Base-by-base conservation (phyloP, 2,113 vertebrate species). In the Scomber japonicus region DNA sequence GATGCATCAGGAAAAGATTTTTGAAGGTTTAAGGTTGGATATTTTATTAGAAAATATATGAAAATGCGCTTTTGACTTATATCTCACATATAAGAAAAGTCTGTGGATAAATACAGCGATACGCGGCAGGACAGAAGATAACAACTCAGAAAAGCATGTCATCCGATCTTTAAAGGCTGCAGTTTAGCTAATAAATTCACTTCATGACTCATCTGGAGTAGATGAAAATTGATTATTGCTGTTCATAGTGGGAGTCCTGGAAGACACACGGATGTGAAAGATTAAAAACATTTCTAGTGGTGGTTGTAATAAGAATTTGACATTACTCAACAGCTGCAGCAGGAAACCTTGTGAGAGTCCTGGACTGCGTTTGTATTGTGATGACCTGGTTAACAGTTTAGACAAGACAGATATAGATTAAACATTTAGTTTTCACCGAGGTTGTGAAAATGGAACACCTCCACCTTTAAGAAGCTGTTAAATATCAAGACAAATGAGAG, bases 41-140 rank as follows among this genome's bases (percentile, higher is more conserved):
- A 57, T 31, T 59, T 6, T 4, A 2, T 16, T 45, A 31, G 31
- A 51, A 35, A 54, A 74, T 57, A 44, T 56, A 63, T 16, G 3
- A 24, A 61, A 67, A 45, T 11, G 17, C 44, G 48, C 11, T 11
- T 75, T 56, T 75, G 56, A 69, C 65, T 44, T 30, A 15, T 55
- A 35, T 68, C 71, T 75, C 62, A 48, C 31, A 24, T 2, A 9
- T 51, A 11, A 66, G 44, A 35, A 48, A 21, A 31, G 6, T 31
- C 49, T n/a, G 11, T 13, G 13, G 62, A 11, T 19, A 59, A 57
- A 19, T 16, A 27, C 15, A 24, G 44, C 27, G 19, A 44, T 14
- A 31, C 13, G 50, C 53, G 12, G 40, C 17, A 16, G 8, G 16
- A 64, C 13, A 45, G 45, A 51, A 27, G 16, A 60, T 16, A 31